Evolutionary conservation across 2,888 invertebrate genomes (phyloP).

Genomic region (Dicranocentrus wangi): DNA sequence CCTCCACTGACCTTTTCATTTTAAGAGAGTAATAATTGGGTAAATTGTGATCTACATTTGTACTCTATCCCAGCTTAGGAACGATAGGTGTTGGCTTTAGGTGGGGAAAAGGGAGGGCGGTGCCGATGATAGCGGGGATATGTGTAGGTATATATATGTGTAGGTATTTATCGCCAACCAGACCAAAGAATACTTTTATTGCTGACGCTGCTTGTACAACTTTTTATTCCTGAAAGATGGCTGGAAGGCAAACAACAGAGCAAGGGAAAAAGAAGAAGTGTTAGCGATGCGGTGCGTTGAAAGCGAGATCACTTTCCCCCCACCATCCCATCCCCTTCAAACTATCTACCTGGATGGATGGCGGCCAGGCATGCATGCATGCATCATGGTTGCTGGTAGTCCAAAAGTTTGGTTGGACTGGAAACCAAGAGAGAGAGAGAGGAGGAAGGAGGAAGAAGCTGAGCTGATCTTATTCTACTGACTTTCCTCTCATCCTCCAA

Average conservation of each 20-base stretch:
- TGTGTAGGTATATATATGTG: too few species aligned
- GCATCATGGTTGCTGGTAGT: too few species aligned
- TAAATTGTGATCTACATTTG: too few species aligned
- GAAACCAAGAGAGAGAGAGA: slow-evolving; percentile 7
- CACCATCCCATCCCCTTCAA: not conserved
- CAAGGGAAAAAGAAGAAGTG: not conserved
- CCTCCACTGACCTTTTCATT: too few species aligned
- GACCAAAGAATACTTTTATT: slow-evolving; percentile 34
- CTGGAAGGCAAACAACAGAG: not conserved
- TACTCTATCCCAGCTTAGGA: too few species aligned
- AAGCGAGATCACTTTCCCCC: not conserved
- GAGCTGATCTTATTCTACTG: slow-evolving; percentile 37
- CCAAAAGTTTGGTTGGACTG: slow-evolving; percentile 19
- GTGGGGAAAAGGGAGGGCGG: not conserved
- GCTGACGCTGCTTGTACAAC: slow-evolving; percentile 40
- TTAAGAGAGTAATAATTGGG: too few species aligned
- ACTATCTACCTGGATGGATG: slow-evolving; percentile 23
- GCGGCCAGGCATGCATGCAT: slow-evolving; percentile 3
- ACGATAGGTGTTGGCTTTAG: too few species aligned
- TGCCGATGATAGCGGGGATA: not conserved
- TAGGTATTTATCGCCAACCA: too few species aligned
- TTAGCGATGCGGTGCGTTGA: not conserved
- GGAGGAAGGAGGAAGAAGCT: too few species aligned
- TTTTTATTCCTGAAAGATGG: slow-evolving; percentile 2
- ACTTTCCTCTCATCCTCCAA: not conserved